Percentiles rank a stretch among this genome's conserved stretches.
These are phyloP conservation scores for Hydractinia echinata DNA, from an alignment of 30 jellyfish, hydroid and myxozoan genomes.

Conservation along the genomic window DNA sequence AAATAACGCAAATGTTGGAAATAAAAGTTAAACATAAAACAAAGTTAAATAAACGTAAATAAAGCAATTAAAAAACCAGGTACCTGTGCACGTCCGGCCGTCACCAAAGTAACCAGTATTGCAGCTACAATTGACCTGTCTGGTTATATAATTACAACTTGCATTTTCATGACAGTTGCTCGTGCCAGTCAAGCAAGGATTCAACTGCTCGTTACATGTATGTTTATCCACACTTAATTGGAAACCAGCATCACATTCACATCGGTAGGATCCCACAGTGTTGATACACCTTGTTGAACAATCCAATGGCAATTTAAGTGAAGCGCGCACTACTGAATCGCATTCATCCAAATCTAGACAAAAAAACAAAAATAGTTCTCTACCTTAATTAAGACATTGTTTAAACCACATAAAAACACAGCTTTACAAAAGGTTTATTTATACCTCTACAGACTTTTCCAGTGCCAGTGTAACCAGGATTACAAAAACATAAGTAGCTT, in stretches of 20 bases:
- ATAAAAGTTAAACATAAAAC: no score
- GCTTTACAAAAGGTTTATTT: background rate
- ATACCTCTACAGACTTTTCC: constrained; percentile 10
- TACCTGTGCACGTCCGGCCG: constrained; percentile 43
- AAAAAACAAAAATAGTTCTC: background rate
- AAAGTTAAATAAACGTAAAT: no score
- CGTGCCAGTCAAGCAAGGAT: constrained; percentile 1
- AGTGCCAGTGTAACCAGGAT: constrained; percentile 13
- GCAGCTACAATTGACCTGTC: constrained; percentile 35
- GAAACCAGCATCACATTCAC: constrained; percentile 16
- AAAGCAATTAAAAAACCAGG: background rate
- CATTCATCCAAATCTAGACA: background rate
- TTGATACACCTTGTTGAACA: background rate
- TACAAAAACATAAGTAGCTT: constrained; percentile 25
- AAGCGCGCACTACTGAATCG: background rate
- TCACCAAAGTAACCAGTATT: constrained; percentile 43
- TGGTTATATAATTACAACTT: constrained; percentile 16
- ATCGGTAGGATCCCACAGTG: constrained; percentile 5
- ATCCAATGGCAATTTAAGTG: background rate
- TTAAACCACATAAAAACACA: background rate
- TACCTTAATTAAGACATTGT: background rate
- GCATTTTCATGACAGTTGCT: constrained; percentile 46
- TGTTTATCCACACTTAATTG: background rate
- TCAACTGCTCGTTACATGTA: background rate
- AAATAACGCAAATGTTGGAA: no score